phyloP scores from a whole-genome alignment of 1,140 invertebrate genomes.

The Drosophila hydei region DNA sequence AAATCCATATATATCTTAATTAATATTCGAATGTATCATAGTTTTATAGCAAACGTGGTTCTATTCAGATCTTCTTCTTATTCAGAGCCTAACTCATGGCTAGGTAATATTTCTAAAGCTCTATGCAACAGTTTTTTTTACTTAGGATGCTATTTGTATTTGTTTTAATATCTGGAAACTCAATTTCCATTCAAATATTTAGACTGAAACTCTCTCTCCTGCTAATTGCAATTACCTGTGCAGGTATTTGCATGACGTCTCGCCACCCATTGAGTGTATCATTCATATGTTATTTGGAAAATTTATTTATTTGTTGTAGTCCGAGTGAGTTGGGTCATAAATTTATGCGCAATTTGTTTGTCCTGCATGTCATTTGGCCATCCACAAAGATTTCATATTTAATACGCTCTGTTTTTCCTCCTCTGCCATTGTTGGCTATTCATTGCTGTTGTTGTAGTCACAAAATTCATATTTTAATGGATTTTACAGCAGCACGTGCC shows the following conservation, averaged over 20 bases:
- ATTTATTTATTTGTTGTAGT: slow-evolving; percentile 50
- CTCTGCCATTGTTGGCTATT: slow-evolving; percentile 4
- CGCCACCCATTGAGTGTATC: slow-evolving; percentile 6
- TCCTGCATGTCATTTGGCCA: slow-evolving; percentile 76
- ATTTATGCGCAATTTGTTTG: slow-evolving; percentile 75
- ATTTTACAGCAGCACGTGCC: slow-evolving; percentile 80
- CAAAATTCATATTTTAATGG: slow-evolving; percentile 68
- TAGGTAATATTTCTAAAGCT: background rate
- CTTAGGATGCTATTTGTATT: too few species aligned
- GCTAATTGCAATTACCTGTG: background rate
- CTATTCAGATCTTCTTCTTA: too few species aligned
- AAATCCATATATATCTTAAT: too few species aligned
- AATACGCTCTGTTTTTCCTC: slow-evolving; percentile 33
- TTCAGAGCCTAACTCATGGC: too few species aligned
- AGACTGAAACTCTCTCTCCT: background rate
- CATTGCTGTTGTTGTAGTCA: slow-evolving; percentile 40
- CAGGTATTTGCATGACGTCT: background rate
- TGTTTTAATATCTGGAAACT: background rate
- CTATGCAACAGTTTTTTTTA: background rate
- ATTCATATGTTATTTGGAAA: slow-evolving; percentile 19
- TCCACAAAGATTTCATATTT: slow-evolving; percentile 74
- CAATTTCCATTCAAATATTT: background rate
- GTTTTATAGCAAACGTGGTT: too few species aligned
- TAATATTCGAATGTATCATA: too few species aligned
- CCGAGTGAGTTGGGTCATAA: slow-evolving; percentile 54